Percentiles rank a stretch among this genome's conserved stretches.
Conservation (phyloP, 2,888 invertebrate species). For the Eilema sororculum region DNA sequence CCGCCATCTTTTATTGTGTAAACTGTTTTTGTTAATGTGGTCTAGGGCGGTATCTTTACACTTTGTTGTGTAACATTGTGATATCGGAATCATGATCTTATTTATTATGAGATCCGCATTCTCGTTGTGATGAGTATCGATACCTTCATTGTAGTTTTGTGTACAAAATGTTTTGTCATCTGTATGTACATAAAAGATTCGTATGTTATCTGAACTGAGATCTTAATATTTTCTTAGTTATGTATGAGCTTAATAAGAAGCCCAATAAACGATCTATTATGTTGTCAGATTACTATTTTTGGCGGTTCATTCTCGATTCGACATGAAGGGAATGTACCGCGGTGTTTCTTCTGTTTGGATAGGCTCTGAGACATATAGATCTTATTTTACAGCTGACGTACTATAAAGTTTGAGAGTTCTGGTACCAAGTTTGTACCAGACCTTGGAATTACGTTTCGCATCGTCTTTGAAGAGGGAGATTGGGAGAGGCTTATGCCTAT, state of each 20-base stretch:
- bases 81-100: conserved; percentile 60
- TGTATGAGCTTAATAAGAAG: not conserved
- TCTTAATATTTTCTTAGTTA: conserved; percentile 30
- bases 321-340: not conserved
- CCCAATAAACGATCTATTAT: not conserved
- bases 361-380: not conserved
- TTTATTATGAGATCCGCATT: conserved; percentile 60
- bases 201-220: conserved; percentile 24
- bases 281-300: conserved; percentile 6
- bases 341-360: not conserved
- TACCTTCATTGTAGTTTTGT: conserved; percentile 42
- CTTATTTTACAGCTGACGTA: not conserved
- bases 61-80: conserved; percentile 55
- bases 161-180: conserved; percentile 45
- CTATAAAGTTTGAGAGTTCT: not conserved
- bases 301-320: not conserved
- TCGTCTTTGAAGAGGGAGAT: too few relatives aligned
- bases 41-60: conserved; percentile 50
- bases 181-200: conserved; percentile 30
- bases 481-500: too few relatives aligned
- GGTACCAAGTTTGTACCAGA: not conserved
- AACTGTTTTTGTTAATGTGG: conserved; percentile 53
- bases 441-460: not conserved
- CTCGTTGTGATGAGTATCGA: conserved; percentile 53
- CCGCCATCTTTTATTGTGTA: conserved; percentile 62